phyloP scores from a whole-genome alignment of 2,797 vertebrate species.

The Sebastolobus altivelis region DNA sequence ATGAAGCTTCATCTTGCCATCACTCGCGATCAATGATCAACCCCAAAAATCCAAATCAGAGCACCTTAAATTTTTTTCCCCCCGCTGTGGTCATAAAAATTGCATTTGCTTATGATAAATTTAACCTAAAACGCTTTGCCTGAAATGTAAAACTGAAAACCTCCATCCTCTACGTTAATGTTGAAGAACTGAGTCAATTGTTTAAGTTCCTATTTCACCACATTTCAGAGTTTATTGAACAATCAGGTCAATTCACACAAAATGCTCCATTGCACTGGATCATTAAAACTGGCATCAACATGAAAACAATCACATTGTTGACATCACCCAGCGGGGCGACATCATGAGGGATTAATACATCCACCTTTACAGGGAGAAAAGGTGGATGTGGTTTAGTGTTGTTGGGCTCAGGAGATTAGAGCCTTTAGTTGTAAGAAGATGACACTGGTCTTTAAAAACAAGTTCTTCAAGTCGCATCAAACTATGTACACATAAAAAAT shows the following conservation, averaged over 20 bases:
- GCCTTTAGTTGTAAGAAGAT: conserved; percentile 60
- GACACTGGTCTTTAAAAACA: conserved; percentile 71
- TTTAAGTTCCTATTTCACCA: conserved; percentile 45
- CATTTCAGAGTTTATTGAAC: conserved; percentile 78
- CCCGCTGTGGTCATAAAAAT: neutral
- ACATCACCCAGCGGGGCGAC: conserved; percentile 53
- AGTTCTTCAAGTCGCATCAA: conserved; percentile 73
- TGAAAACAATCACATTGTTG: conserved; percentile 71
- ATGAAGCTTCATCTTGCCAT: too few species aligned
- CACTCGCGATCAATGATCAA: too few species aligned
- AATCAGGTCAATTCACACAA: conserved; percentile 72
- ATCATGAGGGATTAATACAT: conserved; percentile 60
- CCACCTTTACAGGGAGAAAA: conserved; percentile 63
- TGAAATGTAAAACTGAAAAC: neutral
- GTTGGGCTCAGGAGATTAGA: conserved; percentile 38
- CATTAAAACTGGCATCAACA: conserved; percentile 63
- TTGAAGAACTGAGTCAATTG: conserved; percentile 4
- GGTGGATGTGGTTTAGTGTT: conserved; percentile 37
- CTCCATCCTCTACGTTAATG: neutral
- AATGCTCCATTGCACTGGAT: conserved; percentile 55
- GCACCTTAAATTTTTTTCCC: neutral
- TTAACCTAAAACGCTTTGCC: neutral
- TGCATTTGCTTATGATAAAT: neutral
- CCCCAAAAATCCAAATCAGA: too few species aligned
- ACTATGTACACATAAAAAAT: conserved; percentile 82